A percentile compares a stretch with the other conserved stretches of the same genome.
Evolutionary conservation across 2,888 invertebrate species (phyloP).

Genomic region (Acleris literana): DNA sequence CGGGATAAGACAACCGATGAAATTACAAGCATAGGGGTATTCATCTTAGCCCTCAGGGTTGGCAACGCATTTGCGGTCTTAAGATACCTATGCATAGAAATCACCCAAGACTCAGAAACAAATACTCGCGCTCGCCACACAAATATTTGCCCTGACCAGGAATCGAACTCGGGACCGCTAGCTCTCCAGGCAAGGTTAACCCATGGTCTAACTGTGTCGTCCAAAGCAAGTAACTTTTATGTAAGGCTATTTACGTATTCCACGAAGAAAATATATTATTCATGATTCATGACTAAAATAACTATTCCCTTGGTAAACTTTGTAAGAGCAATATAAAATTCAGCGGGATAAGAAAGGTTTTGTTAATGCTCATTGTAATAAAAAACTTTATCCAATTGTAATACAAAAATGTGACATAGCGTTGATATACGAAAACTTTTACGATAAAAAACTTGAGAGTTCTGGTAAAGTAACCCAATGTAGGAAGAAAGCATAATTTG

Average conservation of each 20-base stretch:
- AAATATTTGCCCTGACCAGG: too few relatives aligned
- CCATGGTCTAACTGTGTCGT: too few relatives aligned
- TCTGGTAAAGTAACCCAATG: slow-evolving; percentile 46
- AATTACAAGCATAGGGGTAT: too few relatives aligned
- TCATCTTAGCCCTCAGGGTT: too few relatives aligned
- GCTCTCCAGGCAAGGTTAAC: too few relatives aligned
- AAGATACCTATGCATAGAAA: too few relatives aligned
- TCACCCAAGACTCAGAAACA: too few relatives aligned
- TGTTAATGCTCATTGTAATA: slow-evolving; percentile 64
- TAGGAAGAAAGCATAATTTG: slow-evolving; percentile 11
- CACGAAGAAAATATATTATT: slow-evolving; percentile 16
- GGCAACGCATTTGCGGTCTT: too few relatives aligned
- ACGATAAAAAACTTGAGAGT: slow-evolving; percentile 60
- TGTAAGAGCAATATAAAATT: slow-evolving; percentile 65
- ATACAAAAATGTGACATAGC: slow-evolving; percentile 72
- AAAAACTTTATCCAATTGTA: slow-evolving; percentile 69
- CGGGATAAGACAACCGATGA: too few relatives aligned
- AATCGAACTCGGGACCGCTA: too few relatives aligned
- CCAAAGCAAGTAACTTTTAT: background rate
- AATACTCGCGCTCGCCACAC: too few relatives aligned
- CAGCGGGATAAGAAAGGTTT: slow-evolving; percentile 50
- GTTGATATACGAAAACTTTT: slow-evolving; percentile 71
- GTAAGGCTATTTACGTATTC: slow-evolving; percentile 30
- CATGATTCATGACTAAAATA: slow-evolving; percentile 28
- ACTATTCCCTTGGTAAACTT: slow-evolving; percentile 12